Conservation (phyloP, 2,113 vertebrate species). For the Cephalopholis sonnerati region DNA sequence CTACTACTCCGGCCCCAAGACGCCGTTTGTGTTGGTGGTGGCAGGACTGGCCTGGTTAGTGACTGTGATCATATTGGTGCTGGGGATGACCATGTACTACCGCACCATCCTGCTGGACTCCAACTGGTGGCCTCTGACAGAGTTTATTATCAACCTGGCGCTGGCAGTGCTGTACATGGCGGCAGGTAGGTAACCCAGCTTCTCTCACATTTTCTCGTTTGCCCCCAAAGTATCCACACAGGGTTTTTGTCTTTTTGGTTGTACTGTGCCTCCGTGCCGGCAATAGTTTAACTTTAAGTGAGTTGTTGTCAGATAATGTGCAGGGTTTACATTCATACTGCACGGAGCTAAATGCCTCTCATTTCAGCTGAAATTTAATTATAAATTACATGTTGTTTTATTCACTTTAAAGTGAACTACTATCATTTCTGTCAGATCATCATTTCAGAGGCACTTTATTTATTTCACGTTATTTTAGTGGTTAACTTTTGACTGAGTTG, state of each 20-base stretch:
- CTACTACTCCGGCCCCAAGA: constrained; percentile 93
- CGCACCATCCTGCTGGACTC: constrained; percentile 96
- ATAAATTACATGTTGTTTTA: too few relatives aligned
- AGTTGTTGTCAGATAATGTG: too few relatives aligned
- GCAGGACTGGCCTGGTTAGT: constrained; percentile 92
- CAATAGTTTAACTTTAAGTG: too few relatives aligned
- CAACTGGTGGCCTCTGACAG: constrained; percentile 96
- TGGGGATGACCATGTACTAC: constrained; percentile 99
- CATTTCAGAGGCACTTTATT: too few relatives aligned
- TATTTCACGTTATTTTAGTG: too few relatives aligned
- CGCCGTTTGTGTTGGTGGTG: constrained; percentile 92
- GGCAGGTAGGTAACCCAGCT: constrained; percentile 73
- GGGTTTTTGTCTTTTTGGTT: background rate
- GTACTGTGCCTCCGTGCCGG: too few relatives aligned
- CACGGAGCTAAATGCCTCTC: too few relatives aligned
- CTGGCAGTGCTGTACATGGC: constrained; percentile 93
- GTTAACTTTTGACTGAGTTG: too few relatives aligned
- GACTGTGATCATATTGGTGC: constrained; percentile 91
- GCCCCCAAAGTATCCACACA: background rate
- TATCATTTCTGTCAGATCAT: too few relatives aligned
- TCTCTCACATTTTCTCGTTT: background rate
- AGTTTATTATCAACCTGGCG: constrained; percentile 92
- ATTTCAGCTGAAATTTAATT: too few relatives aligned
- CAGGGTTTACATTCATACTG: too few relatives aligned
- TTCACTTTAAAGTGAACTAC: too few relatives aligned